Percentiles rank a stretch among this genome's conserved stretches.
These are phyloP conservation scores for Drosophila quasianomalipes DNA, from an alignment of 2,888 invertebrate genomes.

Conservation along the genomic window DNA sequence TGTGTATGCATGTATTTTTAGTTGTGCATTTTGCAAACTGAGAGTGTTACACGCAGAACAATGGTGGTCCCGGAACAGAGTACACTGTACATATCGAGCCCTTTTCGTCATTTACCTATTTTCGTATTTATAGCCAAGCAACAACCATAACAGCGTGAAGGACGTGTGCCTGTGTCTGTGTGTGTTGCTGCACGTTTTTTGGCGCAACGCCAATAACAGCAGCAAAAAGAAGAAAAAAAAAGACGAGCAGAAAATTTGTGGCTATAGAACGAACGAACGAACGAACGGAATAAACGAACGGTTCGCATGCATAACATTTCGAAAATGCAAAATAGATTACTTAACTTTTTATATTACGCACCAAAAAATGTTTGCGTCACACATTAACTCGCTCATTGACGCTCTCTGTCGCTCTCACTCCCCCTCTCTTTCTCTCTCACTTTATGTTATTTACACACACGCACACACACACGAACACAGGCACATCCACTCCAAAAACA, in stretches of 20 bases:
- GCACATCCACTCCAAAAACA: neutral
- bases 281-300: slow-evolving; percentile 9
- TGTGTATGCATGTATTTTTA: slow-evolving; percentile 1
- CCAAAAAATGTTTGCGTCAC: slow-evolving; percentile 49
- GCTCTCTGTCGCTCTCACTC: neutral
- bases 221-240: slow-evolving; percentile 13
- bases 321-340: slow-evolving; percentile 47
- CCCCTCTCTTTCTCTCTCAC: neutral
- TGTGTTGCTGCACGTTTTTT: slow-evolving; percentile 42
- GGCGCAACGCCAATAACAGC: slow-evolving; percentile 45
- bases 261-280: slow-evolving; percentile 1
- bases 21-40: slow-evolving; percentile 15
- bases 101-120: slow-evolving; percentile 35
- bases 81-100: slow-evolving; percentile 33
- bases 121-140: slow-evolving; percentile 35
- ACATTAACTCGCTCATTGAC: slow-evolving; percentile 8
- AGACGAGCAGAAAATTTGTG: slow-evolving; percentile 1
- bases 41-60: slow-evolving; percentile 2
- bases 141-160: slow-evolving; percentile 36
- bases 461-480: neutral
- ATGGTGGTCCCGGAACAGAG: slow-evolving; percentile 22
- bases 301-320: slow-evolving; percentile 54
- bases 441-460: neutral
- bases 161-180: slow-evolving; percentile 35
- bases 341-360: slow-evolving; percentile 60